Evolutionary conservation across 2,113 vertebrate species (phyloP).

Genomic region (Pteruthius melanotis): DNA sequence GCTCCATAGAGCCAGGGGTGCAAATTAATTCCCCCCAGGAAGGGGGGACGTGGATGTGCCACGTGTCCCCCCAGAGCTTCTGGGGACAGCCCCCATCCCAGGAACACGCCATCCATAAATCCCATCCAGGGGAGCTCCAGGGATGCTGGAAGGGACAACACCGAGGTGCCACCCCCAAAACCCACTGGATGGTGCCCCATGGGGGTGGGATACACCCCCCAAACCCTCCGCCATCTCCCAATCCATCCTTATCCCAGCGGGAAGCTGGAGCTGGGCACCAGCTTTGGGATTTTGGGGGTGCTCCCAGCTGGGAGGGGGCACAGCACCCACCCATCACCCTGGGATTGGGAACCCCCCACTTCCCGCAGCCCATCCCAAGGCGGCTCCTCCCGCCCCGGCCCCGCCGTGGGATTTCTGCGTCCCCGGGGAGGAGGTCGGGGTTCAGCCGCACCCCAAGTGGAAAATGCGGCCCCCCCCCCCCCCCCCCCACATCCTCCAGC

Average conservation of each 20-base stretch:
- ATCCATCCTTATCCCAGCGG: not conserved
- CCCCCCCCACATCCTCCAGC: conserved; percentile 71
- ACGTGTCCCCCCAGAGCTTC: not conserved
- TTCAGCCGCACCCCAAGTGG: conserved; percentile 30
- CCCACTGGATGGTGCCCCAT: accelerated
- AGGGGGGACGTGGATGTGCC: not conserved
- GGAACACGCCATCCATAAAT: not conserved
- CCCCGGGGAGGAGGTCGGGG: not conserved
- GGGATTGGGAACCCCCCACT: not conserved
- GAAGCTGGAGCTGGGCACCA: not conserved
- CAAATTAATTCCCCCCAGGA: not conserved
- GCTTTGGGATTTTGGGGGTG: not conserved
- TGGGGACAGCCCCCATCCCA: accelerated
- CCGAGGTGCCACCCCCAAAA: not conserved
- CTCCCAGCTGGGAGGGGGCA: too few relatives aligned
- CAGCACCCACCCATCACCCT: not conserved
- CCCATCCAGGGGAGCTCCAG: not conserved
- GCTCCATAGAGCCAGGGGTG: not conserved
- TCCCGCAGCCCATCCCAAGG: accelerated
- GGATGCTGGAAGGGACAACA: not conserved
- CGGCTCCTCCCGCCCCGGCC: accelerated
- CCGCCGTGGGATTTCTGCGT: accelerated
- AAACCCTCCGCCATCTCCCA: not conserved
- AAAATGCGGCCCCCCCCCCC: conserved; percentile 54
- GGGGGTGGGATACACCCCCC: not conserved